These are phyloP conservation scores for Urocyon cinereoargenteus DNA, from an alignment of 2,797 vertebrate genomes.

Conservation along the genomic window DNA sequence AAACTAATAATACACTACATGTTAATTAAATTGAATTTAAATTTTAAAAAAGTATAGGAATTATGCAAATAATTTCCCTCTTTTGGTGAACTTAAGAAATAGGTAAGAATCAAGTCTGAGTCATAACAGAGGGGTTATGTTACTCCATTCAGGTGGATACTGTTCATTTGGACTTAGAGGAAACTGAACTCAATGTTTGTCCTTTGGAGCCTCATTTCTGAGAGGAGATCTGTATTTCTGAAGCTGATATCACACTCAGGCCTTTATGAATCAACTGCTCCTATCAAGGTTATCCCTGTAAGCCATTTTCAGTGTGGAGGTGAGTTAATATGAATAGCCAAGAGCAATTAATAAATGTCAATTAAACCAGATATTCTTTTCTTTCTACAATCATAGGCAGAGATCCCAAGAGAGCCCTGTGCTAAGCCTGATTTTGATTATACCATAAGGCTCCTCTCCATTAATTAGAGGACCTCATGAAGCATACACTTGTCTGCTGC, in stretches of 20 bases:
- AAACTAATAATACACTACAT: neutral
- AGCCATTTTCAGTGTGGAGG: neutral
- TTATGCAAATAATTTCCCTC: neutral
- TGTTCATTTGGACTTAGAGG: neutral
- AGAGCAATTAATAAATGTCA: slow-evolving; percentile 59
- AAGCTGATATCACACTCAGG: neutral
- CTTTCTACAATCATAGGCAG: slow-evolving; percentile 36
- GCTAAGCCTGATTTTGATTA: slow-evolving; percentile 31
- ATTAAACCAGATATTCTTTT: slow-evolving; percentile 9
- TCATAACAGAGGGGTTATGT: neutral
- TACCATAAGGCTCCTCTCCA: neutral
- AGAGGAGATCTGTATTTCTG: neutral
- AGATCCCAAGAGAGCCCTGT: slow-evolving; percentile 22
- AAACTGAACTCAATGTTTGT: neutral
- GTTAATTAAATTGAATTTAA: neutral
- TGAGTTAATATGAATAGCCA: slow-evolving; percentile 25
- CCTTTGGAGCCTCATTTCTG: neutral
- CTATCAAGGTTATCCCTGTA: neutral
- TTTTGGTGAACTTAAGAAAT: neutral
- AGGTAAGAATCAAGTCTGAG: neutral
- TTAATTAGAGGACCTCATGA: slow-evolving; percentile 57
- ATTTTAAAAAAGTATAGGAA: neutral
- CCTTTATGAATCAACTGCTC: neutral
- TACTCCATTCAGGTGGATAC: neutral
- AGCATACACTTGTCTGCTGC: neutral